Evolutionary conservation across 1,140 invertebrate genomes (phyloP), one percentile per base, ranked within the genome.

Genomic region (Heliconius hermathena): DNA sequence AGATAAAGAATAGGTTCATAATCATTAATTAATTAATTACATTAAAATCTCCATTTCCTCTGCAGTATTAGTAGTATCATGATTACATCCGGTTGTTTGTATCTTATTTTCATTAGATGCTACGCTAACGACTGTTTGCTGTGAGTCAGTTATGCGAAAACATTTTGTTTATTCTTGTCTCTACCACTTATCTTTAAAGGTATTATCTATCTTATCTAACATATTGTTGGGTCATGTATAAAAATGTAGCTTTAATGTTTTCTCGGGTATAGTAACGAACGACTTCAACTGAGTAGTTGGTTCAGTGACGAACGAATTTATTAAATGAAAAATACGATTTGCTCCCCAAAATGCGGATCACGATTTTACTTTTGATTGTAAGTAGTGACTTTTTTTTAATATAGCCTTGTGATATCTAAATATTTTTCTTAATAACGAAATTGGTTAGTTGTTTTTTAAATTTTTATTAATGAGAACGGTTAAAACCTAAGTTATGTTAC

Each of bases 111-210:
- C 81, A 79, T 79, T 81, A 81, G 71, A 82, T 78, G 77, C 84
- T 84, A 81, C 82, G 77, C 73, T 87, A 85, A 87, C 83, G 83
- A 77, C 22, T 89, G 83, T 90, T 86, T 87, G 74, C 79, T 86
- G 83, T 93, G 91, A 93, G 79, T 93, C 92, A 92, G 87, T 85
- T 75, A 83, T 82, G 92, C 91, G 85, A 93, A 93, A 94, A 92
- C 90, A 93, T 86, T 85, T 81, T 92, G 91, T 94, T 93, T 92
- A 85, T 81, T 77, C 71, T 85, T 82, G 82, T 85, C 81, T 83
- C 75, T 71, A 76, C 75, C 57, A 76, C 77, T 89, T 93, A 92
- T 92, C 89, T 89, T 79, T 81, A 81, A 82, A 89, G 87, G 77
- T 80, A 88, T 92, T 92, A 93, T 94, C 90, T 92, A 85, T 82